Evolutionary conservation across 2,888 invertebrate species (phyloP), one percentile per base, ranked within the genome.

Genomic region (Xestia c-nigrum): DNA sequence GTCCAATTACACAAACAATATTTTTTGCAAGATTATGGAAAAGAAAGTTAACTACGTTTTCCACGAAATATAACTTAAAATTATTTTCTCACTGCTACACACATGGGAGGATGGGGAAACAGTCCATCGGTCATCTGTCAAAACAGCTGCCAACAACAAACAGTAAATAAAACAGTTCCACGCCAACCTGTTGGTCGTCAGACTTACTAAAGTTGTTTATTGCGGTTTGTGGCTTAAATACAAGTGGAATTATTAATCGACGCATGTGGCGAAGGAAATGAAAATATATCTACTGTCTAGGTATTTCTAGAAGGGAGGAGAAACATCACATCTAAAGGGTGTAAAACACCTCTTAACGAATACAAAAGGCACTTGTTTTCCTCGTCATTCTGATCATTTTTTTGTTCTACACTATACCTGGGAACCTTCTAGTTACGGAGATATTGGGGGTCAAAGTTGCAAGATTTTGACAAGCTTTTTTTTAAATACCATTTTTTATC

Each of bases 141-240:
- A 47, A 59, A 57, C 24, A 74, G 38, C 21, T 65, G 47, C 5
- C 66, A 38, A 65, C 19, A 76, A 66, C 38, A 73, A 72, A 85
- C 31, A 66, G 46, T 76, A 55, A n/a, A 38, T 76, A 55, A n/a
- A 38, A 69, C 59, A 80, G 47, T 69, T 61, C 38, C 79, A 79
- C 83, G 68, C 55, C 83, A 78, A 85, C 85, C 84, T 87, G 85
- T 86, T 85, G 88, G 43, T 57, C 6, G 14, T 21, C 19, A 72
- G 68, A 75, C 64, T 68, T 24, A 78, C 47, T 67, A 47, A 55
- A 74, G 24, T 63, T 74, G 78, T 78, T 64, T 46, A 72, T 63
- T 19, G 31, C 31, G 46, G 9, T 52, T 61, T 71, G n/a, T 55
- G 7, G 5, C 24, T 31, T 24, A 5, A 21, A 21, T 67, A 78